Evolutionary conservation across 1,140 invertebrate species (phyloP).

Genomic region (Matsumurasca onukii): DNA sequence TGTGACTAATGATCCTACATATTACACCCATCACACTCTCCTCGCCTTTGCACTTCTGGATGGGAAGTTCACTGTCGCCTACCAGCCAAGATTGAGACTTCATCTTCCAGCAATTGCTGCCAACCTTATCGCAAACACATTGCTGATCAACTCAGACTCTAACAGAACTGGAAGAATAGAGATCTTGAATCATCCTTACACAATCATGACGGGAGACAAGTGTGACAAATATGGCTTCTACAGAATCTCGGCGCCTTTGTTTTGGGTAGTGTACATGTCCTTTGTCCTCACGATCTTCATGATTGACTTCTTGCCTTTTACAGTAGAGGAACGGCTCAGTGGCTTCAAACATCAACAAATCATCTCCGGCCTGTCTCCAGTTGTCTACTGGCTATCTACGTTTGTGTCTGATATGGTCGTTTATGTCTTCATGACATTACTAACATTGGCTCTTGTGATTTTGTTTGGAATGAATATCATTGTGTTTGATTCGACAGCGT

Average conservation of each 20-base stretch:
- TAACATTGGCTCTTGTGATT: neutral
- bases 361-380: neutral
- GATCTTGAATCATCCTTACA: neutral
- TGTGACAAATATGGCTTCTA: no score
- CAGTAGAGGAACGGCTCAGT: neutral
- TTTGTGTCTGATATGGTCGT: neutral
- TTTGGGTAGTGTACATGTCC: no score
- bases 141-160: neutral
- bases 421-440: neutral
- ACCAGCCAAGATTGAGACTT: neutral
- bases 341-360: constrained; percentile 11
- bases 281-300: no score
- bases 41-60: neutral
- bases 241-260: no score
- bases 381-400: neutral
- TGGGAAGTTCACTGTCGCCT: neutral
- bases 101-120: neutral
- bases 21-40: neutral
- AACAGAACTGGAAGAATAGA: neutral
- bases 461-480: no score
- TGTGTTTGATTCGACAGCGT: no score
- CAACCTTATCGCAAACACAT: neutral
- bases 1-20: neutral
- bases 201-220: no score
- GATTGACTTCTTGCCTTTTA: no score